phyloP scores from a whole-genome alignment of 2,888 invertebrate species.

The Diogma glabrata region DNA sequence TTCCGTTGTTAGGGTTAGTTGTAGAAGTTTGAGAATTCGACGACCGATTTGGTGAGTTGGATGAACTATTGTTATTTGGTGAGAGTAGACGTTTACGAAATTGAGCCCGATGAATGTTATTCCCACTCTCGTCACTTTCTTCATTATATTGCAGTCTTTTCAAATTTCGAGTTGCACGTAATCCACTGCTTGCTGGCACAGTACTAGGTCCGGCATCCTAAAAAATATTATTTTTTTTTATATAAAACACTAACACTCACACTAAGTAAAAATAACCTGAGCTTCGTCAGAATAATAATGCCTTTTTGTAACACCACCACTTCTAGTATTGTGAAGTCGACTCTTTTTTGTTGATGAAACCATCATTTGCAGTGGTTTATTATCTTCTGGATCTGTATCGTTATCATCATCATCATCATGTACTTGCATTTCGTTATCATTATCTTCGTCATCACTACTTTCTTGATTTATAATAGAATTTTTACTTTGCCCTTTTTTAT shows the following conservation, averaged over 20 bases:
- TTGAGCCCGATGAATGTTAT: conserved; percentile 19
- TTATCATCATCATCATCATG: conserved; percentile 21
- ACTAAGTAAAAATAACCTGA: conserved; percentile 13
- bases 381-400: conserved; percentile 33
- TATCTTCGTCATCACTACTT: conserved; percentile 20
- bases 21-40: neutral
- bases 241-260: neutral
- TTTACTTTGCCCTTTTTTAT: too few relatives aligned
- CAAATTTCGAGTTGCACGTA: conserved; percentile 27
- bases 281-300: conserved; percentile 13
- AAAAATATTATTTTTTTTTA: neutral
- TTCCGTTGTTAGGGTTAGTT: conserved; percentile 8
- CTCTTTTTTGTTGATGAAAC: conserved; percentile 20
- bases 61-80: conserved; percentile 13
- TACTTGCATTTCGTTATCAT: neutral
- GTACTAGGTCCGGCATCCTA: conserved; percentile 5
- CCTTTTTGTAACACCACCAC: conserved; percentile 9
- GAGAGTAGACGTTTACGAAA: conserved; percentile 14
- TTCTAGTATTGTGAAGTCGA: conserved; percentile 13
- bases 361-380: conserved; percentile 38
- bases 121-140: conserved; percentile 41
- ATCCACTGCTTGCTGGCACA: too few relatives aligned
- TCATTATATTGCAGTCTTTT: conserved; percentile 47
- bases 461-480: too few relatives aligned
- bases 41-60: conserved; percentile 6